Percentiles rank a stretch among this genome's conserved stretches.
These are phyloP conservation scores for Tuta absoluta DNA, from an alignment of 2,888 invertebrate genomes.

Conservation along the genomic window DNA sequence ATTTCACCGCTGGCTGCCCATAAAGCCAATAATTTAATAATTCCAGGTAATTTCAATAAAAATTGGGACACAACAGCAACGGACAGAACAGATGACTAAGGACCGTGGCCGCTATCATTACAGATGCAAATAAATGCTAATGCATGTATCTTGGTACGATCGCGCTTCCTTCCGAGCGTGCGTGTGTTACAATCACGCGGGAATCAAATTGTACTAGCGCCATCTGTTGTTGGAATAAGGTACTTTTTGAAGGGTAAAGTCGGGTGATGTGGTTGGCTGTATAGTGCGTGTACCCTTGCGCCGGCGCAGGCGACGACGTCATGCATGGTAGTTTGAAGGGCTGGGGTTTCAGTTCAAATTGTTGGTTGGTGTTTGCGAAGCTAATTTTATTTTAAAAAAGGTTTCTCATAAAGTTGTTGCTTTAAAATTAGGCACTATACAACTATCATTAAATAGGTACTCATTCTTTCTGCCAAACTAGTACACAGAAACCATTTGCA, in stretches of 20 bases:
- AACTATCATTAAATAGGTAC: too few relatives aligned
- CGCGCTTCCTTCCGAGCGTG: constrained; percentile 32
- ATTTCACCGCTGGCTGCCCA: constrained; percentile 10
- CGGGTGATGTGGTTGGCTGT: background rate
- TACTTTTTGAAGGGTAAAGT: background rate
- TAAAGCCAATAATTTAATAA: constrained; percentile 20
- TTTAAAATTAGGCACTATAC: too few relatives aligned
- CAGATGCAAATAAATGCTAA: constrained; percentile 32
- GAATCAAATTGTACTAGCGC: background rate
- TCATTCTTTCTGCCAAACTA: too few relatives aligned
- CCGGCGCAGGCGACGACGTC: constrained; percentile 8
- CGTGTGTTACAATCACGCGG: background rate
- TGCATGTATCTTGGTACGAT: constrained; percentile 32
- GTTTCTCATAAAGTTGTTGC: background rate
- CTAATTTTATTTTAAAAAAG: background rate
- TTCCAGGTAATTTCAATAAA: constrained; percentile 21
- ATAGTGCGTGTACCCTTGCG: constrained; percentile 10
- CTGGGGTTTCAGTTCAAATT: background rate
- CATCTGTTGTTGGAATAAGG: background rate
- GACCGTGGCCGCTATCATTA: constrained; percentile 19
- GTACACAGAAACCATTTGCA: too few relatives aligned
- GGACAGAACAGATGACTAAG: constrained; percentile 16
- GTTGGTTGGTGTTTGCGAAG: constrained; percentile 1
- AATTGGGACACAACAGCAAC: constrained; percentile 18
- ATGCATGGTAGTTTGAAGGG: background rate